Percentiles rank a stretch among this genome's conserved stretches.
Evolutionary conservation across 2,797 vertebrate genomes (phyloP).

Genomic region (Tapera naevia): DNA sequence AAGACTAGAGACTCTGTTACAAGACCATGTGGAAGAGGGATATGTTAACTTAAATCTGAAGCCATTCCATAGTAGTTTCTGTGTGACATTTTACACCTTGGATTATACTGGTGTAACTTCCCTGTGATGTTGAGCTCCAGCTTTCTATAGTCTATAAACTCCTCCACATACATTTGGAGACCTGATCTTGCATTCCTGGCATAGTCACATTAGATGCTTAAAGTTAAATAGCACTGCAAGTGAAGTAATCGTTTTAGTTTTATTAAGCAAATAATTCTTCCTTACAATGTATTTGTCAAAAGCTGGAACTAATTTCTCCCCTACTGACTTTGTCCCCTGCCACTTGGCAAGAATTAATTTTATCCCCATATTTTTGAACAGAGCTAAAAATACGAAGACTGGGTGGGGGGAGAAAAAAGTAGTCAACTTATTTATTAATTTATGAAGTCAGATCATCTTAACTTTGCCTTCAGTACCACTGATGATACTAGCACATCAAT

Average conservation of each 20-base stretch:
- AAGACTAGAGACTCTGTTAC: not conserved
- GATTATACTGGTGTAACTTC: conserved; percentile 20
- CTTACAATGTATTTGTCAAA: conserved; percentile 27
- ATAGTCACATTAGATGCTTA: not conserved
- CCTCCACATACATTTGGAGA: not conserved
- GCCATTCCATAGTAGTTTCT: conserved; percentile 12
- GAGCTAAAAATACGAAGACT: conserved; percentile 43
- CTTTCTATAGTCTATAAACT: conserved; percentile 23
- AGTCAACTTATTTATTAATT: not conserved
- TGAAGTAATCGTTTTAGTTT: conserved; percentile 16
- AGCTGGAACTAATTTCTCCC: conserved; percentile 49
- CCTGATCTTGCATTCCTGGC: conserved; percentile 32
- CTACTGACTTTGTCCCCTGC: conserved; percentile 30
- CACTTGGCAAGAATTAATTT: conserved; percentile 39
- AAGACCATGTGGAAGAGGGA: not conserved
- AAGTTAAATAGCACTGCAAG: conserved; percentile 18
- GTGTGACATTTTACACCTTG: conserved; percentile 21
- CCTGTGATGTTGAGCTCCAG: not conserved
- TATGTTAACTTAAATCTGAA: not conserved
- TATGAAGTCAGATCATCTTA: conserved; percentile 1
- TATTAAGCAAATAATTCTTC: conserved; percentile 52
- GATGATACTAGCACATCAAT: not conserved
- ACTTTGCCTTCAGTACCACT: conserved; percentile 1
- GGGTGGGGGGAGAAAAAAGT: not conserved
- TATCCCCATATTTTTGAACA: conserved; percentile 16